A percentile compares a stretch with the other conserved stretches of the same genome.
Conservation (phyloP, 2,113 vertebrate species). For the Noturus placidus region DNA sequence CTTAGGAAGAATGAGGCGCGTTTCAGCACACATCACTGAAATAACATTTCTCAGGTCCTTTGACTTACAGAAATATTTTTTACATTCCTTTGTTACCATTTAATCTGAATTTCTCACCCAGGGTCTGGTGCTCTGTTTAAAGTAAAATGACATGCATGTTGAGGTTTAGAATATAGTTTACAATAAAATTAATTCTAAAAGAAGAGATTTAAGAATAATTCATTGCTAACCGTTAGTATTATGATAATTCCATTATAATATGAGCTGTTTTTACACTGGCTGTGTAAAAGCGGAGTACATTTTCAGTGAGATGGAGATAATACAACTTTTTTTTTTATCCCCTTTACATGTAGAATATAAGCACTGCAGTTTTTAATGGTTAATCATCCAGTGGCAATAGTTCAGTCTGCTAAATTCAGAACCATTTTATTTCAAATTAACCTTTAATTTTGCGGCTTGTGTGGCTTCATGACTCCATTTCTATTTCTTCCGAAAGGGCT, state of each 20-base stretch:
- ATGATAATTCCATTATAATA: background rate
- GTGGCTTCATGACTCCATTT: no score
- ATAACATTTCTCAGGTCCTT: background rate
- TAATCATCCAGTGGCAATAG: background rate
- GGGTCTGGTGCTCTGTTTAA: slow-evolving; percentile 19
- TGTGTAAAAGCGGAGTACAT: background rate
- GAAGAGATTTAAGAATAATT: background rate
- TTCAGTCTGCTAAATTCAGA: background rate
- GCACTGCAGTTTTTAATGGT: background rate
- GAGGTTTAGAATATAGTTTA: slow-evolving; percentile 26
- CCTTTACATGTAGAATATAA: background rate
- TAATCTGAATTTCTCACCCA: background rate
- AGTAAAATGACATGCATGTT: slow-evolving; percentile 10
- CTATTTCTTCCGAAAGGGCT: slow-evolving; percentile 30
- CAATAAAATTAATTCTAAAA: background rate
- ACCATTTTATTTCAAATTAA: background rate
- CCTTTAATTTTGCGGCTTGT: background rate
- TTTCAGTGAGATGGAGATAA: background rate
- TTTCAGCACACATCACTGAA: background rate
- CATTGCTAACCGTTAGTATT: background rate
- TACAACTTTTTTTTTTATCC: background rate
- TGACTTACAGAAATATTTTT: background rate
- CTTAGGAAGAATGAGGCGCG: background rate
- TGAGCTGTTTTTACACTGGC: background rate
- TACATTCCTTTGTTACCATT: background rate